A percentile compares a stretch with the other conserved stretches of the same genome.
These are phyloP conservation scores for Paraescarpia echinospica DNA, from an alignment of 1,140 invertebrate species.

Conservation along the genomic window DNA sequence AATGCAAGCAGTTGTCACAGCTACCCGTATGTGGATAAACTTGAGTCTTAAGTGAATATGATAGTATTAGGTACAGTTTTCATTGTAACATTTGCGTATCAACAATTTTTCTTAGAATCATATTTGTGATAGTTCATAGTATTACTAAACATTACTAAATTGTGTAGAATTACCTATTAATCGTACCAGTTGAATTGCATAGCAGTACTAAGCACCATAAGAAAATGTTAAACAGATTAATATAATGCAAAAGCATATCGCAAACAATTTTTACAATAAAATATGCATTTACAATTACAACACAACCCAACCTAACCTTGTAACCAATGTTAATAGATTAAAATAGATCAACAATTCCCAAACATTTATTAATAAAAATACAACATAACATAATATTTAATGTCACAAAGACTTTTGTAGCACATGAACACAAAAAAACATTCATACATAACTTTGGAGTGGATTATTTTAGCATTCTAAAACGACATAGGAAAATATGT, in stretches of 20 bases:
- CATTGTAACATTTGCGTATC: too few relatives aligned
- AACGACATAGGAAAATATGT: not conserved
- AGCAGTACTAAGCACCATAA: not conserved
- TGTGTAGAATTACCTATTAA: too few relatives aligned
- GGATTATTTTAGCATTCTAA: not conserved
- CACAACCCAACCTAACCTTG: not conserved
- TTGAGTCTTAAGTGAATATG: too few relatives aligned
- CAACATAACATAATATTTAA: not conserved
- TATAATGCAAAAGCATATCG: not conserved
- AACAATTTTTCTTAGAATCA: too few relatives aligned
- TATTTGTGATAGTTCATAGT: too few relatives aligned
- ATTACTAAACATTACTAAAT: too few relatives aligned
- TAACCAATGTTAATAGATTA: not conserved
- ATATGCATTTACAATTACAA: not conserved
- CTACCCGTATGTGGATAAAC: not conserved
- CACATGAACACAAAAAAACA: not conserved
- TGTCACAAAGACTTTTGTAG: not conserved
- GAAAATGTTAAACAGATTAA: not conserved
- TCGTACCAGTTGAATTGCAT: not conserved
- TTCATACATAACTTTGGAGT: not conserved
- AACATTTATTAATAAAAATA: not conserved
- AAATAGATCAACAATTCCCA: not conserved
- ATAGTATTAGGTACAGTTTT: too few relatives aligned
- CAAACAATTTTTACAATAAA: not conserved
- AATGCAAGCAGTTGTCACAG: not conserved